Evolutionary conservation across 2,797 vertebrate genomes (phyloP).

Genomic region (Notoglanidium macrostoma): DNA sequence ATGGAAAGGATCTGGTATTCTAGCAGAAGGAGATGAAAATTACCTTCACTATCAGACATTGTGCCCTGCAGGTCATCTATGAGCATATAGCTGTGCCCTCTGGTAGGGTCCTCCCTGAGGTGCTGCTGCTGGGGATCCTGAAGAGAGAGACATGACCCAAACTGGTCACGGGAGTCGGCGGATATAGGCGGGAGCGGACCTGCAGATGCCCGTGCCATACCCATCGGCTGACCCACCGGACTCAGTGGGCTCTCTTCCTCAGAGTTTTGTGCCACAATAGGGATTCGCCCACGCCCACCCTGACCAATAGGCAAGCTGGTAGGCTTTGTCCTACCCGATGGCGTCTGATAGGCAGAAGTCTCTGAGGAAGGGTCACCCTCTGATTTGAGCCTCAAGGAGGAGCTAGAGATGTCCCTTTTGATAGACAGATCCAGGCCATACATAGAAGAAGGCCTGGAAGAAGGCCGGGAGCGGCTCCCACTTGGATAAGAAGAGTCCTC

Average conservation of each 20-base stretch:
- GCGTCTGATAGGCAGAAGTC: slow-evolving; percentile 79
- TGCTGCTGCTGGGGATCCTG: slow-evolving; percentile 92
- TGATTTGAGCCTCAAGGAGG: slow-evolving; percentile 92
- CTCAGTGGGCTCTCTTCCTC: slow-evolving; percentile 98
- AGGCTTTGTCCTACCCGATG: slow-evolving; percentile 94
- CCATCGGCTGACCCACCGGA: slow-evolving; percentile 98
- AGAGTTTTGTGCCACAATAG: slow-evolving; percentile 97
- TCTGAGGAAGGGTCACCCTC: slow-evolving; percentile 88
- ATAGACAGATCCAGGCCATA: slow-evolving; percentile 96
- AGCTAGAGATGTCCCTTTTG: slow-evolving; percentile 95
- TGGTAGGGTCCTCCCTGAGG: slow-evolving; percentile 92
- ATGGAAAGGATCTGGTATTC: slow-evolving; percentile 44
- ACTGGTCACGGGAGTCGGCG: slow-evolving; percentile 96
- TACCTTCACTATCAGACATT: slow-evolving; percentile 99
- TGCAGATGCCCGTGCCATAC: slow-evolving; percentile 96
- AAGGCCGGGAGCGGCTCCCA: slow-evolving; percentile 92
- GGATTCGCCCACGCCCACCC: slow-evolving; percentile 90
- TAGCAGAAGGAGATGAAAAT: slow-evolving; percentile 62
- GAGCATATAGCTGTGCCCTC: slow-evolving; percentile 91
- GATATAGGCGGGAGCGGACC: slow-evolving; percentile 97
- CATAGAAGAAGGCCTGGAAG: slow-evolving; percentile 94
- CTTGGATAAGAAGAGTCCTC: slow-evolving; percentile 88
- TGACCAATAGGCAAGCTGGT: slow-evolving; percentile 97
- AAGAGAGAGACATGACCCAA: slow-evolving; percentile 96
- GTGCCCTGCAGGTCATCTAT: slow-evolving; percentile 98